Conservation (phyloP, 2,888 invertebrate species). For the Taphrorychus bicolor region DNA sequence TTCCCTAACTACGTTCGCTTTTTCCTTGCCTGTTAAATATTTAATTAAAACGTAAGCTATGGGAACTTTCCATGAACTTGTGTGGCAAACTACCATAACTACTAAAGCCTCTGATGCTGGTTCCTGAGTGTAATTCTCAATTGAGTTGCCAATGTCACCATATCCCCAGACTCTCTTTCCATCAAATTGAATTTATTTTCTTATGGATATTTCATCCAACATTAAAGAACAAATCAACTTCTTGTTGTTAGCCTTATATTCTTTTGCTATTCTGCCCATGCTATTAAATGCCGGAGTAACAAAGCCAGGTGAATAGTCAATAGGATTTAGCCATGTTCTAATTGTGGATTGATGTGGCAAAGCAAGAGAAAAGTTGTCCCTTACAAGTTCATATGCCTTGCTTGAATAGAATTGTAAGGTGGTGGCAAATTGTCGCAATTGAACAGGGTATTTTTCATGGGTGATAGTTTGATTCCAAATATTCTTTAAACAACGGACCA, state of each 20-base stretch:
- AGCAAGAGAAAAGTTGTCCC: constrained; percentile 1
- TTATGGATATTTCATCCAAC: constrained; percentile 43
- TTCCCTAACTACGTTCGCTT: constrained; percentile 34
- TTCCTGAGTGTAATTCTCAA: constrained; percentile 16
- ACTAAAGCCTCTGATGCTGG: constrained; percentile 38
- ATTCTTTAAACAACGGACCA: background rate
- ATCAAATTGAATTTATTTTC: constrained; percentile 42
- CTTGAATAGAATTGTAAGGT: constrained; percentile 13
- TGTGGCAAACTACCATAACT: constrained; percentile 37
- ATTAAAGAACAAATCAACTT: constrained; percentile 33
- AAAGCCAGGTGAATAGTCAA: constrained; percentile 20
- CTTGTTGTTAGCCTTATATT: background rate
- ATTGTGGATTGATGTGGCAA: constrained; percentile 7
- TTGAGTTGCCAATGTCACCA: constrained; percentile 28
- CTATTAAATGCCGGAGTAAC: constrained; percentile 6
- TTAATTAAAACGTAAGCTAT: constrained; percentile 42
- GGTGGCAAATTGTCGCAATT: background rate
- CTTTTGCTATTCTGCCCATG: background rate
- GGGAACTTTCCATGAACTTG: constrained; percentile 40
- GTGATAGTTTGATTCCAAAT: background rate
- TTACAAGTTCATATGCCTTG: constrained; percentile 16
- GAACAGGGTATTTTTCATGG: background rate
- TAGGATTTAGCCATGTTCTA: constrained; percentile 10
- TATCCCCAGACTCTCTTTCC: constrained; percentile 33
- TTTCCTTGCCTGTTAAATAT: constrained; percentile 32